phyloP scores from a whole-genome alignment of 64 coral and sea anemone species.

The Dendronephthya gigantea region DNA sequence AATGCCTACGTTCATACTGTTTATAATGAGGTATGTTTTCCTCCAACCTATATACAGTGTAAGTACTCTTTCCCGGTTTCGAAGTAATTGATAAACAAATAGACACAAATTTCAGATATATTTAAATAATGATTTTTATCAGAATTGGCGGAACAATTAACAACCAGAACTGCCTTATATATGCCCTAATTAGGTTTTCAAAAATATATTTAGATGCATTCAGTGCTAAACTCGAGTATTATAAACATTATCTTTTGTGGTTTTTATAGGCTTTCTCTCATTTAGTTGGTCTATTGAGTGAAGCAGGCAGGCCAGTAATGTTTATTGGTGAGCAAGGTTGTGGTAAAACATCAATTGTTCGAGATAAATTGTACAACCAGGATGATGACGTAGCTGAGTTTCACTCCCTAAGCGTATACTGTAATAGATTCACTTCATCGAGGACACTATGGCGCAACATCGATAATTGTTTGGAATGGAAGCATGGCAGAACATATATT shows the following conservation, averaged over 20 bases:
- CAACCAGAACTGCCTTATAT: too few relatives aligned
- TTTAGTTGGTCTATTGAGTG: conserved; percentile 70
- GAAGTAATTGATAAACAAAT: not conserved
- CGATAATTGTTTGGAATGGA: conserved; percentile 78
- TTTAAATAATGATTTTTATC: too few relatives aligned
- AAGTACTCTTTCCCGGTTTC: too few relatives aligned
- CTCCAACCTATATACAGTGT: too few relatives aligned
- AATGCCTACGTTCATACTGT: conserved; percentile 10
- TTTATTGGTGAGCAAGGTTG: conserved; percentile 77
- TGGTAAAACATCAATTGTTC: conserved; percentile 88
- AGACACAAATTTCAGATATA: too few relatives aligned
- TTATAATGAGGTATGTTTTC: not conserved
- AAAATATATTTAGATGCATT: too few relatives aligned
- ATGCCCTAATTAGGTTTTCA: too few relatives aligned
- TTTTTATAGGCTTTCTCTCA: conserved; percentile 71
- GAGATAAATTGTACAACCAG: conserved; percentile 70
- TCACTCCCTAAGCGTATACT: conserved; percentile 70
- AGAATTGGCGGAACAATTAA: too few relatives aligned
- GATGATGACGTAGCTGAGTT: conserved; percentile 79
- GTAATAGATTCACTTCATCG: conserved; percentile 90
- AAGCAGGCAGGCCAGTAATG: conserved; percentile 80
- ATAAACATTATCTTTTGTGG: not conserved
- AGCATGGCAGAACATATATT: conserved; percentile 82
- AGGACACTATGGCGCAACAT: conserved; percentile 66
- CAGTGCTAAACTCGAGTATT: too few relatives aligned